These are phyloP conservation scores for Rhinichthys osculus DNA, from an alignment of 2,797 vertebrate genomes.

Conservation along the genomic window DNA sequence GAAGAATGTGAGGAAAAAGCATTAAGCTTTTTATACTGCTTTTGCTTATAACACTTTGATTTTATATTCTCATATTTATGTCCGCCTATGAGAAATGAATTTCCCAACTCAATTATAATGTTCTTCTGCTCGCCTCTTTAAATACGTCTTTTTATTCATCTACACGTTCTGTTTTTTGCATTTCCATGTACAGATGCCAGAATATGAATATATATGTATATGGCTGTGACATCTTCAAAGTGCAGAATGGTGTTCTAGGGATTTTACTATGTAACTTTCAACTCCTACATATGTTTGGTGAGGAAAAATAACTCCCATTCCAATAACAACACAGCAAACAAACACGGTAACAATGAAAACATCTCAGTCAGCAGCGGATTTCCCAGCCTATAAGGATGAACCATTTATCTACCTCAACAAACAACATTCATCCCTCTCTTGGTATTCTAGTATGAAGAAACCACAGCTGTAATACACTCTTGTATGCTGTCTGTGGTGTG, in stretches of 20 bases:
- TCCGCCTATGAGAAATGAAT: background rate
- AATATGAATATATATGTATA: background rate
- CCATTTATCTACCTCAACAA: slow-evolving; percentile 38
- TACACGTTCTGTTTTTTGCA: slow-evolving; percentile 36
- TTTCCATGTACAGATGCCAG: slow-evolving; percentile 34
- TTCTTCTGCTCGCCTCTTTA: background rate
- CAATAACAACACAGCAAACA: slow-evolving; percentile 49
- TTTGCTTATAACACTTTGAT: background rate
- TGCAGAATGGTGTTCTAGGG: slow-evolving; percentile 13
- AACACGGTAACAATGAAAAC: slow-evolving; percentile 40
- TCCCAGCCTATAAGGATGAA: slow-evolving; percentile 25
- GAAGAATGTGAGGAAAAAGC: too few species aligned
- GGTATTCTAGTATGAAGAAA: slow-evolving; percentile 26
- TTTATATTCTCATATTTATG: slow-evolving; percentile 20
- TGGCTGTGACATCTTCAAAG: slow-evolving; percentile 6
- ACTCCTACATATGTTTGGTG: slow-evolving; percentile 35
- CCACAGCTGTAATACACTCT: slow-evolving; percentile 6
- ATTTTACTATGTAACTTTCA: slow-evolving; percentile 34
- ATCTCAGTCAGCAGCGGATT: slow-evolving; percentile 24
- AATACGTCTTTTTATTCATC: slow-evolving; percentile 37
- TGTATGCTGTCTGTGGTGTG: slow-evolving; percentile 8
- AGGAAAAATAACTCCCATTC: slow-evolving; percentile 36
- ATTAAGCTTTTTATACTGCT: too few species aligned
- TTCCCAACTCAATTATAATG: background rate
- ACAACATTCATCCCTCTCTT: slow-evolving; percentile 34